These are phyloP conservation scores for Lagopus leucura DNA, from an alignment of 2,113 vertebrate genomes.

Conservation along the genomic window DNA sequence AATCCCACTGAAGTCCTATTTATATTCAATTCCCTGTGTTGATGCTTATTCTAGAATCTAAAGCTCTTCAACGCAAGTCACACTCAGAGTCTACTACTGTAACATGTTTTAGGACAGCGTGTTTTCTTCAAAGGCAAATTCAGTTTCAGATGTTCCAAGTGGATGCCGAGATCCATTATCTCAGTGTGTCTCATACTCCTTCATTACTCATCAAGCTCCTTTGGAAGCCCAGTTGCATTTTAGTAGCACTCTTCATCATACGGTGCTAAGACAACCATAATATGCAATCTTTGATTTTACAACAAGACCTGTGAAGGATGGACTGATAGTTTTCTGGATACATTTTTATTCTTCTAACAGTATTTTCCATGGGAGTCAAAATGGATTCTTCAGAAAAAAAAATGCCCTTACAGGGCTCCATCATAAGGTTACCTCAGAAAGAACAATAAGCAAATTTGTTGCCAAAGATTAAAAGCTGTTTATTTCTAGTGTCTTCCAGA, in stretches of 20 bases:
- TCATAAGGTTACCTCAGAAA: slow-evolving; percentile 11
- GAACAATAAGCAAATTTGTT: slow-evolving; percentile 45
- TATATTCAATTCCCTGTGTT: no score
- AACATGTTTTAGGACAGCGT: background rate
- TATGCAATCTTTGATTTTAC: background rate
- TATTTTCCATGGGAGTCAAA: background rate
- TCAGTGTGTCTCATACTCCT: background rate
- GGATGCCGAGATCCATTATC: background rate
- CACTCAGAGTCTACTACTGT: background rate
- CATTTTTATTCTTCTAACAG: background rate
- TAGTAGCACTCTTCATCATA: background rate
- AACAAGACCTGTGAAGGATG: background rate
- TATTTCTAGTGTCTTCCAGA: slow-evolving; percentile 1
- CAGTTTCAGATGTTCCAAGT: background rate
- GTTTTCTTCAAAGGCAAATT: background rate
- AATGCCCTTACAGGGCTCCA: background rate
- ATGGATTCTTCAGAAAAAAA: slow-evolving; percentile 45
- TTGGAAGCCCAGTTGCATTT: background rate
- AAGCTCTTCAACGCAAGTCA: background rate
- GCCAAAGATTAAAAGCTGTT: slow-evolving; percentile 46
- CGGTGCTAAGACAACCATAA: background rate
- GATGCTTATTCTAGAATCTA: background rate
- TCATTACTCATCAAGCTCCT: background rate
- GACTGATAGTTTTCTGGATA: background rate
- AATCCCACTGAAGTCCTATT: background rate